Evolutionary conservation across 53 echinoderm and acorn worm species (phyloP), one percentile per base, ranked within the genome.

Genomic region (Crossaster papposus): DNA sequence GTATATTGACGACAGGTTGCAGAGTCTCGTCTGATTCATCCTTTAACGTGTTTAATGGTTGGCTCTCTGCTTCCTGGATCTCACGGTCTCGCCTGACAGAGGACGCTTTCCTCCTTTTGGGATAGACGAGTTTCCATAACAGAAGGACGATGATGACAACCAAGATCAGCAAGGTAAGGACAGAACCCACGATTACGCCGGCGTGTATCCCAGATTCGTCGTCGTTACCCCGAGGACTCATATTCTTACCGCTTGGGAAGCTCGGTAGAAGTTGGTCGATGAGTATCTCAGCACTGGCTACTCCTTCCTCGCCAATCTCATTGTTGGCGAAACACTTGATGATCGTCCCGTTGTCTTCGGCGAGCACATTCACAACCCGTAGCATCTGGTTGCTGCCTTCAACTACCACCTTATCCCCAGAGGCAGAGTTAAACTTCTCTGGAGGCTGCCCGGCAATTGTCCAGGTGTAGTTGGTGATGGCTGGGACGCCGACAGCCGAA

Each of bases 391-490:
- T 62, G 58, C 81, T 74, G 58, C 72, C 70, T 15, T 55, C 34
- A 36, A 90, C 3, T 73, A 38, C 23, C 13, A 81, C 36, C 44
- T 82, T 90, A 6, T 79, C 53, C 12, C 68, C 71, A 37, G 90
- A 81, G 2, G 72, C 81, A 10, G 71, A 72, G 73, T 51, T 54
- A 32, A 72, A 63, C 3, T 81, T 72, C 14, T 55, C 53, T 17
- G 73, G 31, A 0, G 70, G 11, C 20, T 51, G 14, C 14, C 90
- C 90, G 14, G 51, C 82, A 55, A 90, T 72, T 26, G 58, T 81
- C 90, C 90, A 90, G 20, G 90, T 90, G 63, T 90, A 90, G 36
- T 90, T 90, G 63, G 82, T 72, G 26, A 78, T 29, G 12, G 10
- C 36, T 7, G 90, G 90, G 23, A 90, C 74, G 38, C 73, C 90